These are phyloP conservation scores for Oedothorax gibbosus DNA, from an alignment of 1,140 invertebrate genomes.

Conservation along the genomic window DNA sequence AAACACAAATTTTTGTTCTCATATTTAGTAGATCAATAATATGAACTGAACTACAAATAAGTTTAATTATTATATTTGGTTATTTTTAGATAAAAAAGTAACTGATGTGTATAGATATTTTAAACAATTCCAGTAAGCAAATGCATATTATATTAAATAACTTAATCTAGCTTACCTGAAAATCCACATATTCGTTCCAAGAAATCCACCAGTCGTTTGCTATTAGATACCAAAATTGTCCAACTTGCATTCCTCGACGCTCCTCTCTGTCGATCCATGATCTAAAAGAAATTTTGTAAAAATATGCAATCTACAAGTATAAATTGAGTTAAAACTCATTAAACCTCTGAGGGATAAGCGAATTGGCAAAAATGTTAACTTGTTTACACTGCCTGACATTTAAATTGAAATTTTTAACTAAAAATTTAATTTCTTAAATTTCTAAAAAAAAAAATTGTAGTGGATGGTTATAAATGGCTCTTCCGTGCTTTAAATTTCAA, in stretches of 20 bases:
- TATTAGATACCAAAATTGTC: conserved; percentile 89
- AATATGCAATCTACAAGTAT: neutral
- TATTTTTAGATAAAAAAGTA: neutral
- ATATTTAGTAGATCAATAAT: no score
- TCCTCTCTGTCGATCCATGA: conserved; percentile 84
- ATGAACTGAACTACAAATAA: no score
- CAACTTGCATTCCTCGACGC: conserved; percentile 77
- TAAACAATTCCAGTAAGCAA: neutral
- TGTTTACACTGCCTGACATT: no score
- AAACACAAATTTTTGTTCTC: no score
- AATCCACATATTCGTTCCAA: conserved; percentile 80
- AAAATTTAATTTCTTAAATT: no score
- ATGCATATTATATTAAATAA: neutral
- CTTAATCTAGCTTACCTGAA: conserved; percentile 62
- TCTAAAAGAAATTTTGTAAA: conserved; percentile 62
- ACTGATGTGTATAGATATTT: neutral
- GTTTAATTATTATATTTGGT: neutral
- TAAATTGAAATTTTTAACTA: no score
- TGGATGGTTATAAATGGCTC: no score
- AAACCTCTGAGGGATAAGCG: no score
- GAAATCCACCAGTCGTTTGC: conserved; percentile 84
- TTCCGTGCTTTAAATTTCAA: no score
- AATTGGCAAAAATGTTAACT: no score
- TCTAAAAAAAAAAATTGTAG: no score
- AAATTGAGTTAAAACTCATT: neutral